Percentiles rank a stretch among this genome's conserved stretches.
Conservation (phyloP, 1,140 invertebrate genomes). For the Thaumatotibia leucotreta region DNA sequence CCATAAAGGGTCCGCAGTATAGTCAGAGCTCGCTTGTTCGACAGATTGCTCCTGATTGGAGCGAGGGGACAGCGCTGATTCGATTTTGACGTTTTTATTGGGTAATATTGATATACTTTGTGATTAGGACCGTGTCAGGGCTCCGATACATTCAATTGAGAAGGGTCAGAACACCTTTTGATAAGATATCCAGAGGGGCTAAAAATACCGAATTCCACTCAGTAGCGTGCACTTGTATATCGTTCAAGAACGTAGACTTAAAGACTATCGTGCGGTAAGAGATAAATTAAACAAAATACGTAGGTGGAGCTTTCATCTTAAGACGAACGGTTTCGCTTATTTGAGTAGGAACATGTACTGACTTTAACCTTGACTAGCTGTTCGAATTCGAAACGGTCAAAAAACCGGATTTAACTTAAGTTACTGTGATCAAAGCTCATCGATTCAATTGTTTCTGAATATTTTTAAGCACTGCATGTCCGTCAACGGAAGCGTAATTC, state of each 20-base stretch:
- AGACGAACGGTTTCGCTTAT: background rate
- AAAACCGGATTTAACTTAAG: constrained; percentile 9
- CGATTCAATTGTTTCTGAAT: constrained; percentile 19
- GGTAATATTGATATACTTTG: constrained; percentile 57
- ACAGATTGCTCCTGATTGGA: constrained; percentile 36
- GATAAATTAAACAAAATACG: background rate
- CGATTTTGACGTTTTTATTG: constrained; percentile 65
- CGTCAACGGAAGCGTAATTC: constrained; percentile 41
- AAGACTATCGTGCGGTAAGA: background rate
- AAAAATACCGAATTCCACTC: background rate
- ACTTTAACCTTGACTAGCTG: constrained; percentile 1
- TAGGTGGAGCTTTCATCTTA: constrained; percentile 1
- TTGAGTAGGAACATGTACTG: background rate
- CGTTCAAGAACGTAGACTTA: background rate
- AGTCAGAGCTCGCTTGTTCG: constrained; percentile 14
- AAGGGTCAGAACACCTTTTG: constrained; percentile 32
- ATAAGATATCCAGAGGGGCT: constrained; percentile 19
- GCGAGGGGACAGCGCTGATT: constrained; percentile 50
- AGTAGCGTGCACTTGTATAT: background rate
- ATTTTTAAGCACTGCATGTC: constrained; percentile 49
- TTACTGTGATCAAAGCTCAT: constrained; percentile 12
- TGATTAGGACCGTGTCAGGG: constrained; percentile 40
- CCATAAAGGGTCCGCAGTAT: constrained; percentile 23
- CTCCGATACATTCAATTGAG: constrained; percentile 25
- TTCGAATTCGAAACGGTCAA: background rate